Evolutionary conservation across 2,797 vertebrate genomes (phyloP), one percentile per base, ranked within the genome.

Genomic region (Xyrichtys novacula): DNA sequence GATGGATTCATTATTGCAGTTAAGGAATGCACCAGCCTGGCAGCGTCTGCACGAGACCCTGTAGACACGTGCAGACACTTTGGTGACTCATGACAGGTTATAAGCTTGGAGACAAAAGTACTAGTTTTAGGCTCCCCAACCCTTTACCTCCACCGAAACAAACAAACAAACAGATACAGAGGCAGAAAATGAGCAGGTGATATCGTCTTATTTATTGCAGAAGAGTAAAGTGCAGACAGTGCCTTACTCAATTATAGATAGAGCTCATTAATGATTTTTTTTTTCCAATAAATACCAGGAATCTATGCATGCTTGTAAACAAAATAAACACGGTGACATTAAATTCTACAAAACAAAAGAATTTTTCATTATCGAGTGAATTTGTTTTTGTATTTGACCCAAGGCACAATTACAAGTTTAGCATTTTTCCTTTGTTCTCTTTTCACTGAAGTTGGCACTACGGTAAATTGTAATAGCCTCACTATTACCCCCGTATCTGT

Each of bases 1-100:
- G 54, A 83, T 75, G 31, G 49, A 67, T 60, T 76, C 55, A 78
- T 83, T 77, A 60, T 55, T 64, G 32, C 60, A 52, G 67, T 67
- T 65, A 69, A 72, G 49, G 34, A 71, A 84, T 76, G 55, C 70
- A 74, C 40, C 53, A 68, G 36, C 17, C 49, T 57, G 72, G 58
- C 63, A 66, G 54, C 53, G 69, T 79, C 60, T 49, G 46, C 40
- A 60, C 19, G 34, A 36, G 20, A 46, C 22, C 28, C 17, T 26
- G 16, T n/a, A 38, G 55, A 48, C 12, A 5, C 44, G 8, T 38
- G 32, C 34, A 40, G 44, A 54, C 53, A 47, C 20, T 60, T 57
- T 12, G 14, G 23, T 65, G 53, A 77, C 47, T 53, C 67, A 66
- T 52, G 40, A 53, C 7, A 11, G 0, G 1, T 69, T 59, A 40